Percentiles rank a stretch among this genome's conserved stretches.
phyloP scores from a whole-genome alignment of 2,888 invertebrate genomes.

The Erpobdella octoculata region DNA sequence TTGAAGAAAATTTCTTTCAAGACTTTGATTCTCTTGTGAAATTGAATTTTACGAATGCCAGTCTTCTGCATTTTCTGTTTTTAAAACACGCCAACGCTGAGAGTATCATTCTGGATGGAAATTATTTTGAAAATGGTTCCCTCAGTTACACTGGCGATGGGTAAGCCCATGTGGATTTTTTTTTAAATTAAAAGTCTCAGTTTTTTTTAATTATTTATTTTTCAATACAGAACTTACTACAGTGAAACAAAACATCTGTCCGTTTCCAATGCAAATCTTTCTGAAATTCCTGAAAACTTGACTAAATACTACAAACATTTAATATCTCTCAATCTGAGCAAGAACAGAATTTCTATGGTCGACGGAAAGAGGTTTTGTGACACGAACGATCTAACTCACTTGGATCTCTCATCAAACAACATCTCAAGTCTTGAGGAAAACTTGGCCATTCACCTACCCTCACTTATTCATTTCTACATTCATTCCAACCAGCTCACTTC shows the following conservation, averaged over 20 bases:
- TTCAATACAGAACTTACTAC: not conserved
- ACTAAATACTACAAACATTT: constrained; percentile 22
- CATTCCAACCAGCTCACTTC: constrained; percentile 34
- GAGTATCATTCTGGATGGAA: constrained; percentile 34
- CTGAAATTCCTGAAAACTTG: constrained; percentile 25
- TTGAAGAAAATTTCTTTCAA: constrained; percentile 32
- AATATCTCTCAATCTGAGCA: constrained; percentile 28
- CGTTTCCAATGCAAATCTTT: constrained; percentile 30
- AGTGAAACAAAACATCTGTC: constrained; percentile 30
- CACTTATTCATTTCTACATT: constrained; percentile 27
- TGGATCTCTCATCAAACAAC: constrained; percentile 36
- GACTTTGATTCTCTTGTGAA: constrained; percentile 28
- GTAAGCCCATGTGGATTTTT: not conserved
- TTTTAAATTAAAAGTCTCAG: not conserved
- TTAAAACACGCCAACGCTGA: constrained; percentile 27
- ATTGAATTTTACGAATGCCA: constrained; percentile 31
- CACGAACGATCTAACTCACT: constrained; percentile 23
- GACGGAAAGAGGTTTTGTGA: constrained; percentile 27
- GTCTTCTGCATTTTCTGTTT: constrained; percentile 33
- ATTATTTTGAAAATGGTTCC: constrained; percentile 33
- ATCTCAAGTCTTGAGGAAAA: constrained; percentile 31
- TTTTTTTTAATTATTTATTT: too few relatives aligned
- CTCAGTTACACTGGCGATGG: constrained; percentile 24
- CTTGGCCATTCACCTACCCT: constrained; percentile 18
- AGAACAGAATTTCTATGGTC: constrained; percentile 31